Evolutionary conservation across 37 sponge, comb jelly and placozoan species (phyloP).

Genomic region (Ianthella basta): DNA sequence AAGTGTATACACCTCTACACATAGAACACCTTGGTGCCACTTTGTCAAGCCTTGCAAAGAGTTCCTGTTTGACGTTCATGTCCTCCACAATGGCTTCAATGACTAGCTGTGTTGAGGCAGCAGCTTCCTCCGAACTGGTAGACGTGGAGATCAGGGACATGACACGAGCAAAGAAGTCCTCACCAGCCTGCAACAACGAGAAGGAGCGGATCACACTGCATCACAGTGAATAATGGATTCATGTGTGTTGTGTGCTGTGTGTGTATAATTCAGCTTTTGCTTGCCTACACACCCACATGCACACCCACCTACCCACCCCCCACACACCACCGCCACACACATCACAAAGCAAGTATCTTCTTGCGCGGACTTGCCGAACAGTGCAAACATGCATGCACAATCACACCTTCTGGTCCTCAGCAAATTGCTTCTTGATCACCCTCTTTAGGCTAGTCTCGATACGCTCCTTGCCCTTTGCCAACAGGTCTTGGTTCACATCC

Average conservation of each 20-base stretch:
- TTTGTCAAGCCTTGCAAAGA: conserved; percentile 81
- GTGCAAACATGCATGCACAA: not conserved
- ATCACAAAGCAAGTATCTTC: too few relatives aligned
- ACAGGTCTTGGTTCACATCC: conserved; percentile 78
- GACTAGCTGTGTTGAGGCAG: conserved; percentile 68
- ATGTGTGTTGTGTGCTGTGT: too few relatives aligned
- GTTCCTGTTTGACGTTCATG: conserved; percentile 75
- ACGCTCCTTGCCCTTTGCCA: conserved; percentile 53
- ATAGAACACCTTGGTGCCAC: conserved; percentile 67
- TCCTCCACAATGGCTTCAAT: conserved; percentile 97
- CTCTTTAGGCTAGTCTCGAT: conserved; percentile 80
- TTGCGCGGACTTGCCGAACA: too few relatives aligned
- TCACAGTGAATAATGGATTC: too few relatives aligned
- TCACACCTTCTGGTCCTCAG: conserved; percentile 69
- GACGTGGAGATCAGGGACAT: conserved; percentile 50
- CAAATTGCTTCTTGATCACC: conserved; percentile 86
- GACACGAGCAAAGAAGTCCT: conserved; percentile 44
- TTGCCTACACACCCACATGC: too few relatives aligned
- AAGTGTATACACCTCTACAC: not conserved
- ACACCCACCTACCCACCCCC: too few relatives aligned
- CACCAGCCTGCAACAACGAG: conserved; percentile 37
- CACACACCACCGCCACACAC: too few relatives aligned
- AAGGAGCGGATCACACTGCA: not conserved
- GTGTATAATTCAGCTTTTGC: too few relatives aligned
- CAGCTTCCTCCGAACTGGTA: conserved; percentile 34